These are phyloP conservation scores for Cricetomys ansorgei DNA, from an alignment of 2,113 vertebrate genomes.

Conservation along the genomic window DNA sequence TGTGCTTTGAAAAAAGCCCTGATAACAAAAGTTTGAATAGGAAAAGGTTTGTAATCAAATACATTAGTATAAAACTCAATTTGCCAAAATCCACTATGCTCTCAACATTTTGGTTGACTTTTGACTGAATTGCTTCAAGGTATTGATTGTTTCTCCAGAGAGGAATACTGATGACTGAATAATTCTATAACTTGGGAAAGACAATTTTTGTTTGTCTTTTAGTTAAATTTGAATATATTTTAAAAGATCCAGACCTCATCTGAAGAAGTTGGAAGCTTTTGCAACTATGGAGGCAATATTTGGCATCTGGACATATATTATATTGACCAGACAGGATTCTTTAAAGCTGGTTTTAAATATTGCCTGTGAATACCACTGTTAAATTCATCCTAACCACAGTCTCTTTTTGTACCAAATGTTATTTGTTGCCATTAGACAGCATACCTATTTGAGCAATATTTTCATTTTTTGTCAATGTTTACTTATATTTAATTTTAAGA, in stretches of 20 bases:
- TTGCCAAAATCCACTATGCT: neutral
- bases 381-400: neutral
- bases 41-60: neutral
- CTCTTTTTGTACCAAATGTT: neutral
- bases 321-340: neutral
- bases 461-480: slow-evolving; percentile 12
- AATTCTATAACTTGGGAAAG: neutral
- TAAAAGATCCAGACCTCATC: neutral
- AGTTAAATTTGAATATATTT: neutral
- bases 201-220: neutral
- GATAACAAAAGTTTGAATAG: neutral
- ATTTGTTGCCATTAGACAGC: neutral
- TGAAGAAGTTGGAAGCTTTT: neutral
- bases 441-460: neutral
- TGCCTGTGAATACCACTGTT: neutral
- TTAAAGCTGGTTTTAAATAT: neutral
- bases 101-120: neutral
- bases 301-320: neutral
- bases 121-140: neutral
- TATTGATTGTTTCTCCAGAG: neutral
- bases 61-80: neutral
- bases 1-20: neutral
- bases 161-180: neutral
- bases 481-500: neutral
- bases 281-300: slow-evolving; percentile 3